Base-by-base conservation (phyloP, 2,113 vertebrate genomes). In the Forbesichthys agassizii region DNA sequence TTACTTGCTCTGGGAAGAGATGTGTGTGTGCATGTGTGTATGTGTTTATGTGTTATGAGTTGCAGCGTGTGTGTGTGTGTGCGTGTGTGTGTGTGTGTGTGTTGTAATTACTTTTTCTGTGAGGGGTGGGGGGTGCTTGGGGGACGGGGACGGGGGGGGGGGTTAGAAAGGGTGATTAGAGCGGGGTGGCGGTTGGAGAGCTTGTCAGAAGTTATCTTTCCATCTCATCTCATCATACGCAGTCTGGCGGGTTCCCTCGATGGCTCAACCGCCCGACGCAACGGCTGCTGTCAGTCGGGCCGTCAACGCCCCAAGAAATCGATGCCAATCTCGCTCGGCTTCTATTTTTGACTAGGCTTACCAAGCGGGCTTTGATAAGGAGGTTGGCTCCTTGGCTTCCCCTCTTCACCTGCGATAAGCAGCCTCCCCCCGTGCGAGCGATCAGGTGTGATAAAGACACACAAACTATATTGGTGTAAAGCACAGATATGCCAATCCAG, bases 191-290 rank as follows among this genome's bases (percentile, higher is more conserved):
- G 78, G 84, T 79, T 71, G 75, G 80, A 84, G 87, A 81, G 82
- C 85, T 86, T 89, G 88, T 88, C 88, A 91, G 86, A 86, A 85
- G 84, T 89, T 86, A 91, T 91, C 88, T 89, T 78, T 74, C 79
- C 81, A 88, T 90, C 86, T 88, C 89, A 89, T 90, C 86, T 88
- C 86, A 88, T 89, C 89, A 86, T 82, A 84, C 80, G 68, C 85
- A 82, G 84, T 86, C 86, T 84, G 85, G 86, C 68, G 88, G 88
- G 89, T 91, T 91, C 89, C 89, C 89, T 87, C 80, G 86, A 88
- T 81, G 88, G 86, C 88, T 90, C 82, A 82, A 78, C 83, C 81
- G 84, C 84, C 75, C 59, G 58, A 77, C 73, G 73, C 83, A 4
- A 70, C 74, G 9, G 77, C 81, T 64, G 86, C 89, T 90, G 89